A percentile compares a stretch with the other conserved stretches of the same genome.
These are phyloP conservation scores for Acronicta psi DNA, from an alignment of 2,888 invertebrate species.

Conservation along the genomic window DNA sequence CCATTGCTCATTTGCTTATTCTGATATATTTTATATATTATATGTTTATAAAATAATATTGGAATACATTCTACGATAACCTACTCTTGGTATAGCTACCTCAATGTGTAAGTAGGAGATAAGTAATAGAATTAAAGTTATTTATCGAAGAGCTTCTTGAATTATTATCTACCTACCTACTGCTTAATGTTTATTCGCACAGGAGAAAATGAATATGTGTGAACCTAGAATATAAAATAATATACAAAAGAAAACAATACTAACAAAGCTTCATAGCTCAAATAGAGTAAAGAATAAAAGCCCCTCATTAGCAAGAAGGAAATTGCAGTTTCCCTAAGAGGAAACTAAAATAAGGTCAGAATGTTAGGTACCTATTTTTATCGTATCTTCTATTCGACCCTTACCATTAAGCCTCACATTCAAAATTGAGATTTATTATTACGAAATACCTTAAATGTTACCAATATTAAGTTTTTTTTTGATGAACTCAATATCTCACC, in stretches of 20 bases:
- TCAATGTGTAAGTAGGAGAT: not conserved
- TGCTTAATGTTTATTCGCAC: not conserved
- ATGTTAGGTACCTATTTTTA: slow-evolving; percentile 77
- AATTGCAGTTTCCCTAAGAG: slow-evolving; percentile 83
- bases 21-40: too few relatives aligned
- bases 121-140: not conserved
- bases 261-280: slow-evolving; percentile 48
- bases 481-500: slow-evolving; percentile 86
- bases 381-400: slow-evolving; percentile 65
- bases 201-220: slow-evolving; percentile 6
- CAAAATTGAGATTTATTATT: slow-evolving; percentile 53
- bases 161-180: not conserved
- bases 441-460: slow-evolving; percentile 40
- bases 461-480: slow-evolving; percentile 9
- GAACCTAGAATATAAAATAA: slow-evolving; percentile 23
- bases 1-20: not conserved
- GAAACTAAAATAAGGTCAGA: slow-evolving; percentile 86
- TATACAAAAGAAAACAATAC: slow-evolving; percentile 40
- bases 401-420: slow-evolving; percentile 60
- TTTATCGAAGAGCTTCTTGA: not conserved
- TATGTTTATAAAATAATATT: not conserved
- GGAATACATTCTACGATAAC: not conserved
- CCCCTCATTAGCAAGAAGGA: slow-evolving; percentile 86
- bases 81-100: not conserved
- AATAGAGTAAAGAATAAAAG: slow-evolving; percentile 78